Evolutionary conservation across 2,113 vertebrate genomes (phyloP), one percentile per base, ranked within the genome.

Genomic region (Candoia aspera): DNA sequence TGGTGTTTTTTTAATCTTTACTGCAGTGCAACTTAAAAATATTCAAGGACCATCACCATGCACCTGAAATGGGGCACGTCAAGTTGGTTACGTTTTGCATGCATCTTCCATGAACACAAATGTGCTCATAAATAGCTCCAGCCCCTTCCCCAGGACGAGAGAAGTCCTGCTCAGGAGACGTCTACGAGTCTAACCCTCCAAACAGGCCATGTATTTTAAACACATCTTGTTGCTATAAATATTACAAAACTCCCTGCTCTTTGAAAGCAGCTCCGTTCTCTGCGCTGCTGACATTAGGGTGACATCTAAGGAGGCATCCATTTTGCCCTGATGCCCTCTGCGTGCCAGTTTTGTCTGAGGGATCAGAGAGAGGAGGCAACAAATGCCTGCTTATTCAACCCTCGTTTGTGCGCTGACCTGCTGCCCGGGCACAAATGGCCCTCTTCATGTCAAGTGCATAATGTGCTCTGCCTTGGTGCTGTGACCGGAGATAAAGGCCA

Each of bases 361-460:
- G 95, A 97, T 96, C 96, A 96, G 94, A 96, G 95, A 73, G 94
- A 94, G 57, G 95, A 33, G 95, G 96, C 92, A 95, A 96, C 96
- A 97, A 96, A 96, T 92, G 94, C 49, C 95, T 92, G 95, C 97
- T 96, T 94, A 96, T 96, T 97, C 96, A 97, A 92, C 92, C 93
- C 57, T 95, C 83, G 92, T 95, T 97, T 90, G 94, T 95, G 96
- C 0, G 4, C 93, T 96, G 97, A 97, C 97, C 97, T 94, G 95
- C 96, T 92, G 95, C 95, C 96, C 94, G 86, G 96, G 96, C 97
- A 97, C 96, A 97, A 97, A 97, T 94, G 95, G 95, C 93, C 90
- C 96, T 95, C 96, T 96, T 96, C 96, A 94, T 95, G 97, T 97
- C 96, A 97, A 97, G 96, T 94, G 96, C 90, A 95, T 95, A 96